Evolutionary conservation across 2,888 invertebrate species (phyloP).

Genomic region (Zaprionus bogoriensis): DNA sequence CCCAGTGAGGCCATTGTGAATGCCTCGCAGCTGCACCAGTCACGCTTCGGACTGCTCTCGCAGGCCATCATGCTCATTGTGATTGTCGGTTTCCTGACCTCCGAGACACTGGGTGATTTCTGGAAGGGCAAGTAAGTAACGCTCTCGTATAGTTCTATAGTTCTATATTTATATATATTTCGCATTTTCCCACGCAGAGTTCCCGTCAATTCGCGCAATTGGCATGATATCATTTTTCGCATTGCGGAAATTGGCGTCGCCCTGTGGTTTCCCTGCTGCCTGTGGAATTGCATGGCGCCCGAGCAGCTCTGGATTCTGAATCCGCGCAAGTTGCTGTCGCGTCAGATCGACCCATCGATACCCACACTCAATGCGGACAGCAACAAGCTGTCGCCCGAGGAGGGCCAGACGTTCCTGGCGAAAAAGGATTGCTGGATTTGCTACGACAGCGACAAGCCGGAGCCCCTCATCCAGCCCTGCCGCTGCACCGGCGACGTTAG

Average conservation of each 20-base stretch:
- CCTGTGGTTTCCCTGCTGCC: constrained; percentile 96
- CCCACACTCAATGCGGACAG: constrained; percentile 82
- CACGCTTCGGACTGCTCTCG: constrained; percentile 92
- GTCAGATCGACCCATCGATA: constrained; percentile 85
- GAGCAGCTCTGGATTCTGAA: constrained; percentile 96
- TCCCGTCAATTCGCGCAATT: constrained; percentile 94
- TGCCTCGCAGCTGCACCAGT: constrained; percentile 94
- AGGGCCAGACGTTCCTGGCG: constrained; percentile 85
- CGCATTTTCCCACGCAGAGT: constrained; percentile 87
- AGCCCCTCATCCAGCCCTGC: constrained; percentile 94
- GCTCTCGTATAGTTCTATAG: too few species aligned
- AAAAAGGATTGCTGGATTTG: constrained; percentile 96
- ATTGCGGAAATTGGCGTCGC: constrained; percentile 96
- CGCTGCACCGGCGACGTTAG: constrained; percentile 96
- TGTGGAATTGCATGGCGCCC: constrained; percentile 98
- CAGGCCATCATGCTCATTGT: constrained; percentile 96
- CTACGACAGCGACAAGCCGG: constrained; percentile 91
- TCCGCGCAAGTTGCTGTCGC: constrained; percentile 92
- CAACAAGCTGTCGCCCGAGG: constrained; percentile 81
- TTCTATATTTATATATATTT: too few species aligned
- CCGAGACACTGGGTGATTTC: constrained; percentile 94
- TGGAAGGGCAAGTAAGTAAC: constrained; percentile 94
- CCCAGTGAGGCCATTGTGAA: constrained; percentile 86
- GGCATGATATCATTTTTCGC: constrained; percentile 95
- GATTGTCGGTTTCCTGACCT: constrained; percentile 93